Conservation (phyloP, 1,140 invertebrate genomes). For the Drosophila mojavensis region DNA sequence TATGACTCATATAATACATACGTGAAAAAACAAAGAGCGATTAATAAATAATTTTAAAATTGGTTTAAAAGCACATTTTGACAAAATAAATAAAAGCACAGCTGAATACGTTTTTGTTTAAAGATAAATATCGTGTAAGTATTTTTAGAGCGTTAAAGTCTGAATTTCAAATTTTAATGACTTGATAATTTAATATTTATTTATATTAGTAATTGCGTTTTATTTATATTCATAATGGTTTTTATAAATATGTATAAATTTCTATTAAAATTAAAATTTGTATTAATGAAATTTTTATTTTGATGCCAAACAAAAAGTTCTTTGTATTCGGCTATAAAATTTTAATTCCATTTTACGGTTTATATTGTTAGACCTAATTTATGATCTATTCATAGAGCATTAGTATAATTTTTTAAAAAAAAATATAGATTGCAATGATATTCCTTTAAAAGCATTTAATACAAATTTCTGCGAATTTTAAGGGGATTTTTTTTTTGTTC, state of each 20-base stretch:
- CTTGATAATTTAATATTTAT: not conserved
- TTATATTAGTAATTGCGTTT: not conserved
- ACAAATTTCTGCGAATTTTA: not conserved
- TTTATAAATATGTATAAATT: not conserved
- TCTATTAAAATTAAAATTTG: not conserved
- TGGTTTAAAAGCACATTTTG: not conserved
- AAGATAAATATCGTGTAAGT: too few relatives aligned
- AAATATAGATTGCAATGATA: too few relatives aligned
- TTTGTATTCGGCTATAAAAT: too few relatives aligned
- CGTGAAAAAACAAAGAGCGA: slow-evolving; percentile 7
- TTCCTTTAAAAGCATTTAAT: not conserved
- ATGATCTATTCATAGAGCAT: too few relatives aligned
- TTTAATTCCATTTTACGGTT: too few relatives aligned
- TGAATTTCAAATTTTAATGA: not conserved
- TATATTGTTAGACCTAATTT: too few relatives aligned
- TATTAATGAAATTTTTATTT: too few relatives aligned
- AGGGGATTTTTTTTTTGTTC: not conserved
- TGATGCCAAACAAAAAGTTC: too few relatives aligned
- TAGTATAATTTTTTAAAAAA: too few relatives aligned
- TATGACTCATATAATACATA: slow-evolving; percentile 1
- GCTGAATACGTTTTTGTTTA: too few relatives aligned
- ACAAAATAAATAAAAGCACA: too few relatives aligned
- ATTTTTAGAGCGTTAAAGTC: not conserved
- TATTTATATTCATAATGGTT: not conserved
- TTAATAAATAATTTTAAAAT: not conserved